phyloP scores from a whole-genome alignment of 2,888 invertebrate species.

The Taenaris catops region DNA sequence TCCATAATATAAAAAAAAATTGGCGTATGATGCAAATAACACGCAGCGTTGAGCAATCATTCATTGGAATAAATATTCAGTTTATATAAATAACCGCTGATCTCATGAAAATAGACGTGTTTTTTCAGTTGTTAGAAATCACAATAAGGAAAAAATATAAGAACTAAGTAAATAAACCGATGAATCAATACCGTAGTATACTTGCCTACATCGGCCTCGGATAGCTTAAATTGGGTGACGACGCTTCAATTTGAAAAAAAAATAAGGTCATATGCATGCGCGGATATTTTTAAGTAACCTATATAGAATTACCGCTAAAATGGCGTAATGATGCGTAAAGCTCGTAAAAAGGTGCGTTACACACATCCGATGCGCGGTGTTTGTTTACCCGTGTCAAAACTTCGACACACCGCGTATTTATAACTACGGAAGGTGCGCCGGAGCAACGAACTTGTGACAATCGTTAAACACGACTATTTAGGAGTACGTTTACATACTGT shows the following conservation, averaged over 20 bases:
- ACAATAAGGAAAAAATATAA: too few relatives aligned
- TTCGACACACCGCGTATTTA: constrained; percentile 69
- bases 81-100: too few relatives aligned
- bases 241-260: constrained; percentile 2
- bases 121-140: too few relatives aligned
- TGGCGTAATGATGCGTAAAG: constrained; percentile 37
- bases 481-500: constrained; percentile 15
- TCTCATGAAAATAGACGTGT: too few relatives aligned
- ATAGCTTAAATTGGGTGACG: neutral
- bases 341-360: constrained; percentile 35
- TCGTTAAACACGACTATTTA: constrained; percentile 37
- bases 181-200: too few relatives aligned
- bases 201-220: too few relatives aligned
- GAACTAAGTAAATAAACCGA: too few relatives aligned
- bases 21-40: too few relatives aligned
- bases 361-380: constrained; percentile 43
- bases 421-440: constrained; percentile 69
- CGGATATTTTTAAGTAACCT: constrained; percentile 22
- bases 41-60: too few relatives aligned
- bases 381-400: constrained; percentile 74
- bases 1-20: too few relatives aligned
- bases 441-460: constrained; percentile 66
- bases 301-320: constrained; percentile 21
- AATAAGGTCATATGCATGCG: constrained; percentile 14
- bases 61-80: too few relatives aligned